A percentile compares a stretch with the other conserved stretches of the same genome.
Conservation (phyloP, 2,113 vertebrate genomes). For the Sander vitreus region DNA sequence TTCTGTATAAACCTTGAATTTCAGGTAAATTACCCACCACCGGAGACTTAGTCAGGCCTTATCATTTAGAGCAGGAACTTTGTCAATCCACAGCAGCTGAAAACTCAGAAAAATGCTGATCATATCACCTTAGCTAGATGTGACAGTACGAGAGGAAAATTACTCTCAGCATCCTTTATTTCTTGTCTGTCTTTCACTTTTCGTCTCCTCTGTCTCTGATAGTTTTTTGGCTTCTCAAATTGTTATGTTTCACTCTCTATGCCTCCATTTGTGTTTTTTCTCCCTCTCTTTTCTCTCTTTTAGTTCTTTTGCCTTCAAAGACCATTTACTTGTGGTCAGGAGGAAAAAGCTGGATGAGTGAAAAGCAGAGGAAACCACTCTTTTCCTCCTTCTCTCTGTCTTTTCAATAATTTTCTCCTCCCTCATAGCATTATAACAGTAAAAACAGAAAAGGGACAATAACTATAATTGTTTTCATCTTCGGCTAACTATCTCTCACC, state of each 20-base stretch:
- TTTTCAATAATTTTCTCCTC: slow-evolving; percentile 2
- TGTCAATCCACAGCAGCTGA: slow-evolving; percentile 18
- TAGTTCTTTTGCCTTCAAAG: background rate
- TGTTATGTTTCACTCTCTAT: background rate
- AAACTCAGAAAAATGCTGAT: slow-evolving; percentile 29
- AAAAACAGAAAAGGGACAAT: slow-evolving; percentile 9
- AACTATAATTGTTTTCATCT: background rate
- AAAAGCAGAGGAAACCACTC: background rate
- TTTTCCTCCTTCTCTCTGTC: background rate
- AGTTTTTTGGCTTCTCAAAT: background rate
- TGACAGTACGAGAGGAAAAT: slow-evolving; percentile 23
- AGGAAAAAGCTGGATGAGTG: background rate
- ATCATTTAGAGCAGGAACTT: slow-evolving; percentile 20
- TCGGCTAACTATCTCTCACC: slow-evolving; percentile 33
- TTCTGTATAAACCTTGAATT: slow-evolving; percentile 28
- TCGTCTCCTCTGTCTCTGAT: background rate
- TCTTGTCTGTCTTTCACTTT: background rate
- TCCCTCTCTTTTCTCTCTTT: background rate
- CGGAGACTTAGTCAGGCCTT: slow-evolving; percentile 4
- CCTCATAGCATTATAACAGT: background rate
- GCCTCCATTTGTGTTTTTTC: background rate
- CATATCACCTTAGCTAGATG: background rate
- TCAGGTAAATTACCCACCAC: slow-evolving; percentile 26
- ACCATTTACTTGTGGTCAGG: background rate
- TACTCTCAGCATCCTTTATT: background rate